These are phyloP conservation scores for Sericinus montela DNA, from an alignment of 2,888 invertebrate species.

Conservation along the genomic window DNA sequence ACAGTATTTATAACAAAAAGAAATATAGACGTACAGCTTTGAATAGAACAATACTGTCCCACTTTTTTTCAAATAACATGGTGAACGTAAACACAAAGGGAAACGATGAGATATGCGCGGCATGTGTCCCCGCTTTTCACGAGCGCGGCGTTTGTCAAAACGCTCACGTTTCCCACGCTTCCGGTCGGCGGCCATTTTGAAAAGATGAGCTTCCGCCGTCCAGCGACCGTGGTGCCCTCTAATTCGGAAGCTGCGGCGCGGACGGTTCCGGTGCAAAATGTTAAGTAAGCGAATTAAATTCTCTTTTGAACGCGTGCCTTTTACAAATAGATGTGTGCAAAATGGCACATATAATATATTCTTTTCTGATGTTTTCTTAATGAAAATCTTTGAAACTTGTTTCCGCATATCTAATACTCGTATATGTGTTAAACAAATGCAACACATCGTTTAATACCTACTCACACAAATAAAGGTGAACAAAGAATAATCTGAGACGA, in stretches of 20 bases:
- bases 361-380: no score
- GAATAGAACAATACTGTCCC: neutral
- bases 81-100: conserved; percentile 32
- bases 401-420: no score
- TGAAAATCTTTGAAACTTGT: no score
- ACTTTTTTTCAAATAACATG: conserved; percentile 3
- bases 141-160: conserved; percentile 68
- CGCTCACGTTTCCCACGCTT: conserved; percentile 71
- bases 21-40: neutral
- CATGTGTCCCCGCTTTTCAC: conserved; percentile 59
- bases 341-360: neutral
- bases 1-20: neutral
- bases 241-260: conserved; percentile 56
- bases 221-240: conserved; percentile 45
- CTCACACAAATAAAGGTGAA: no score
- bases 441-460: no score
- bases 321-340: conserved; percentile 10
- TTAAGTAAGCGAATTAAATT: conserved; percentile 69
- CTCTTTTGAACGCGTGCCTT: conserved; percentile 33
- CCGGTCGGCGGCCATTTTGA: conserved; percentile 72
- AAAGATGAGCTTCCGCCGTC: conserved; percentile 64
- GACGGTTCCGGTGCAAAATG: conserved; percentile 67
- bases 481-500: no score
- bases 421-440: no score
- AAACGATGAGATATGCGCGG: conserved; percentile 49